Conservation (phyloP, 2,113 vertebrate species). For the Setophaga kirtlandii region DNA sequence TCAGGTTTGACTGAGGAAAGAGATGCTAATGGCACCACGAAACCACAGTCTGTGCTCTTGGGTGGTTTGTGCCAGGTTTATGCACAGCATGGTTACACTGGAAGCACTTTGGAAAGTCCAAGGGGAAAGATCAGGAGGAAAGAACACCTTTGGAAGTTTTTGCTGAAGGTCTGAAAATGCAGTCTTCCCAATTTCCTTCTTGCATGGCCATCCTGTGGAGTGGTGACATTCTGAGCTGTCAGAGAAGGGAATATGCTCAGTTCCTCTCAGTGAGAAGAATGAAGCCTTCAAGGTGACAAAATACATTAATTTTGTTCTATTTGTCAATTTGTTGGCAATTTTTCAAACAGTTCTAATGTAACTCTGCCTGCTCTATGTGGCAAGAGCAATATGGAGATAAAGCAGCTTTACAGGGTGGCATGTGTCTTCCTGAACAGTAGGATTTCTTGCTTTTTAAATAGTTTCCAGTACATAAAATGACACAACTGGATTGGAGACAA, state of each 20-base stretch:
- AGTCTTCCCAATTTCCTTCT: not conserved
- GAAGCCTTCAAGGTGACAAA: not conserved
- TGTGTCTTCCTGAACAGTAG: not conserved
- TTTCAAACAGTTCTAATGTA: not conserved
- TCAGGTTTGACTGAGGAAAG: not conserved
- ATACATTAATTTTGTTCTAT: not conserved
- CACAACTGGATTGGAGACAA: not conserved
- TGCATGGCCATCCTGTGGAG: not conserved
- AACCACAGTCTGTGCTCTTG: not conserved
- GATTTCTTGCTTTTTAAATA: not conserved
- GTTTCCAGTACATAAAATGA: not conserved
- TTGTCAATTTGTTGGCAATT: not conserved
- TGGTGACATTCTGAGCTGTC: not conserved
- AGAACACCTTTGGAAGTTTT: not conserved
- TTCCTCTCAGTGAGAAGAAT: not conserved
- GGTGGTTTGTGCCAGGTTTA: not conserved
- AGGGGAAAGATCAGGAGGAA: not conserved
- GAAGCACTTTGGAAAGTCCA: not conserved
- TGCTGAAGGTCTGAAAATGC: not conserved
- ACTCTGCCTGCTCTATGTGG: not conserved
- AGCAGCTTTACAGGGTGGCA: not conserved
- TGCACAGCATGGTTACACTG: rapidly evolving
- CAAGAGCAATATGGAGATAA: not conserved
- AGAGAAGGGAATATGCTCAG: not conserved
- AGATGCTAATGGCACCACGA: not conserved